phyloP scores from a whole-genome alignment of 1,140 invertebrate genomes.

The Ruditapes philippinarum region DNA sequence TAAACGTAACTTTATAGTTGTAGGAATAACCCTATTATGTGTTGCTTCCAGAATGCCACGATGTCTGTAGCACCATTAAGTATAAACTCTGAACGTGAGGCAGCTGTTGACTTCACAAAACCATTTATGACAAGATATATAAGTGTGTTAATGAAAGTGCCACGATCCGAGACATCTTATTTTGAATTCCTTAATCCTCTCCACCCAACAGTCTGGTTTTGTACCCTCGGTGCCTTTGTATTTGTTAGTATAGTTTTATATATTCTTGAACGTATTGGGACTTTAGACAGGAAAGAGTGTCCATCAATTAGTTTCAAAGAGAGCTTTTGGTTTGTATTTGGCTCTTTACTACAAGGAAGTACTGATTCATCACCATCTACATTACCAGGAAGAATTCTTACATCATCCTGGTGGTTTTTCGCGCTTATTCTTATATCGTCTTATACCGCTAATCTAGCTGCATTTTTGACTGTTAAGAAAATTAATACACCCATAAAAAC shows the following conservation, averaged over 20 bases:
- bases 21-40: no score
- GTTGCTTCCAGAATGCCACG: conserved; percentile 83
- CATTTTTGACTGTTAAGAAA: conserved; percentile 86
- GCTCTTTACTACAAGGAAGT: conserved; percentile 83
- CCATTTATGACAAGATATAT: conserved; percentile 86
- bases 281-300: conserved; percentile 88
- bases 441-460: conserved; percentile 87
- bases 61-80: conserved; percentile 85
- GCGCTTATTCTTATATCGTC: conserved; percentile 86
- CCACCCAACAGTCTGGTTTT: conserved; percentile 90
- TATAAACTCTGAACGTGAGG: conserved; percentile 84
- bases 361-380: conserved; percentile 82
- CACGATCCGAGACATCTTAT: conserved; percentile 88
- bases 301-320: conserved; percentile 83
- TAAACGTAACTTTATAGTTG: no score
- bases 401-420: conserved; percentile 87
- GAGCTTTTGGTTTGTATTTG: conserved; percentile 86
- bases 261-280: conserved; percentile 94
- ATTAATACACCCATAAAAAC: conserved; percentile 86
- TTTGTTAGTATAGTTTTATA: conserved; percentile 98
- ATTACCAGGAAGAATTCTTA: conserved; percentile 83
- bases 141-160: conserved; percentile 83
- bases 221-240: conserved; percentile 83
- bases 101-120: conserved; percentile 85
- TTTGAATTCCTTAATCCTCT: conserved; percentile 99